A percentile compares a stretch with the other conserved stretches of the same genome.
Evolutionary conservation across 2,113 vertebrate genomes (phyloP).

Genomic region (Diphyllodes magnificus): DNA sequence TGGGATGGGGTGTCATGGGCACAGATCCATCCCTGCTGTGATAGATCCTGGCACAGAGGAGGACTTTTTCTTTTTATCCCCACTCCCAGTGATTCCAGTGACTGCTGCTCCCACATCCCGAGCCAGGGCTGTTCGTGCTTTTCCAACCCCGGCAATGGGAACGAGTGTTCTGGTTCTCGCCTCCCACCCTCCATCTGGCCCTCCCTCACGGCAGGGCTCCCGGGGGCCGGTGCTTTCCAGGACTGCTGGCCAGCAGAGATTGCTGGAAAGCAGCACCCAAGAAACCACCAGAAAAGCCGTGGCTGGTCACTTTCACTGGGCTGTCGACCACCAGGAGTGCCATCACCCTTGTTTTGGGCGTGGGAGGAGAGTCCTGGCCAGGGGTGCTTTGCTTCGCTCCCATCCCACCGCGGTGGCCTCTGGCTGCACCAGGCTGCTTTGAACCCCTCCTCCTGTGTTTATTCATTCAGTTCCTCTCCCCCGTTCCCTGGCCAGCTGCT

Average conservation of each 20-base stretch:
- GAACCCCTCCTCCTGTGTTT: conserved; percentile 13
- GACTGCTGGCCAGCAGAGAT: neutral
- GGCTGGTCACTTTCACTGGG: neutral
- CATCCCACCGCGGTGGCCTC: neutral
- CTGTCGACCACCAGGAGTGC: neutral
- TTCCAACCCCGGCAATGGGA: neutral
- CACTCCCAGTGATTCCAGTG: rapidly evolving
- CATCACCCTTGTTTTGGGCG: neutral
- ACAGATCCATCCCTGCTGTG: neutral
- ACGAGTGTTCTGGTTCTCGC: neutral
- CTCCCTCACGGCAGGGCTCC: neutral
- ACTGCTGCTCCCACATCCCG: neutral
- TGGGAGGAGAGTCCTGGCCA: neutral
- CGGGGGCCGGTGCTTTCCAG: neutral
- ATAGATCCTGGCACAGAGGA: rapidly evolving
- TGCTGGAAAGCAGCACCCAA: conserved; percentile 34
- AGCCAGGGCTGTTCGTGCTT: neutral
- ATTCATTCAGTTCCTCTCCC: conserved; percentile 18
- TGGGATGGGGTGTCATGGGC: rapidly evolving
- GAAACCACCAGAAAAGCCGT: neutral
- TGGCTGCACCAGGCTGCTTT: neutral
- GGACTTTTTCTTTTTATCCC: neutral
- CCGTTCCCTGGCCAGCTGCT: neutral
- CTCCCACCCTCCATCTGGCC: conserved; percentile 13
- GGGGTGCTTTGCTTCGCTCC: neutral